phyloP scores from a whole-genome alignment of 2,113 vertebrate genomes.

The Spizaetus ornatus region DNA sequence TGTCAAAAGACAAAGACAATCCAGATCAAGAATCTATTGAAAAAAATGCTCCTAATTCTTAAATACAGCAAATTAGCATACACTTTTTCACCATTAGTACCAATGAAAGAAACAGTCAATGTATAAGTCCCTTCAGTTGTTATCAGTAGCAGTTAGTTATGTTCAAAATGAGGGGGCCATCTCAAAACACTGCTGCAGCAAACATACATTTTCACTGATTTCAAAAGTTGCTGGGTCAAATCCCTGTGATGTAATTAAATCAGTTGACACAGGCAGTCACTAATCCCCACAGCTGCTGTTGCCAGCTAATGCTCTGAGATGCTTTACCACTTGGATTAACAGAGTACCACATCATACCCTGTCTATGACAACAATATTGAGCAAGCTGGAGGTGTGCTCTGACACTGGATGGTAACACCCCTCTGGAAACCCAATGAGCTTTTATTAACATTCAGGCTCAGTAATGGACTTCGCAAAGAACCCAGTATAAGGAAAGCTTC shows the following conservation, averaged over 20 bases:
- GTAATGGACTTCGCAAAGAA: neutral
- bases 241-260: neutral
- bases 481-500: neutral
- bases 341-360: neutral
- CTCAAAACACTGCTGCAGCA: neutral
- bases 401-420: neutral
- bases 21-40: neutral
- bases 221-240: neutral
- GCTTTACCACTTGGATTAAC: neutral
- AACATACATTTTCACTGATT: neutral
- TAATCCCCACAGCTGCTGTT: neutral
- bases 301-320: neutral
- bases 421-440: neutral
- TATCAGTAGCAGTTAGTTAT: neutral
- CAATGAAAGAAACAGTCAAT: neutral
- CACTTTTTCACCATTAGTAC: neutral
- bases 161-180: neutral
- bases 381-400: neutral
- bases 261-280: neutral
- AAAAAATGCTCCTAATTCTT: neutral
- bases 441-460: neutral
- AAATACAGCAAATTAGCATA: neutral
- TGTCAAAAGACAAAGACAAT: neutral
- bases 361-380: neutral
- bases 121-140: neutral